These are phyloP conservation scores for Urocolius indicus DNA, from an alignment of 2,113 vertebrate genomes.

Conservation along the genomic window DNA sequence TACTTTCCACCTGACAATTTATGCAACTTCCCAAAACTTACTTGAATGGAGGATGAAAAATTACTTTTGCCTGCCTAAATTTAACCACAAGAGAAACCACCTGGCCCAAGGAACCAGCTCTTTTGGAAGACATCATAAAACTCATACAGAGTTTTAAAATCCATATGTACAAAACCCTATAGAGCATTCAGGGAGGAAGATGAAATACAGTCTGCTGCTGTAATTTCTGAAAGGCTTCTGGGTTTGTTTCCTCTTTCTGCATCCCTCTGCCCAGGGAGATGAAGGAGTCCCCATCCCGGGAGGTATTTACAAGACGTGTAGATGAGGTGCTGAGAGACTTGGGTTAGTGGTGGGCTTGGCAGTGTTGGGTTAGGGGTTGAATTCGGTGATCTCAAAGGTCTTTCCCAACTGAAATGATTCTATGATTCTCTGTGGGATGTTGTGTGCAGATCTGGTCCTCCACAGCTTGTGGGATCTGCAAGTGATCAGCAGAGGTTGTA, in stretches of 20 bases:
- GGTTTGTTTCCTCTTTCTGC: background rate
- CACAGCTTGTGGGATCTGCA: background rate
- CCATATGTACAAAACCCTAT: background rate
- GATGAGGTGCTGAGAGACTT: too few species aligned
- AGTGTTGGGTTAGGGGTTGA: too few species aligned
- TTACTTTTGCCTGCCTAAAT: background rate
- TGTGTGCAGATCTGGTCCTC: background rate
- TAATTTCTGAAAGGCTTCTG: background rate
- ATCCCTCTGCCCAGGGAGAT: too few species aligned
- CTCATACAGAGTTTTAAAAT: background rate
- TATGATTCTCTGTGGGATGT: background rate
- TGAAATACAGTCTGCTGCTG: background rate
- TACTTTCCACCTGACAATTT: background rate
- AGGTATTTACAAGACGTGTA: too few species aligned
- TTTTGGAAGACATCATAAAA: conserved; percentile 16
- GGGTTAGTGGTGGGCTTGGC: too few species aligned
- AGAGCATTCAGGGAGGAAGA: background rate
- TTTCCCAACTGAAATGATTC: too few species aligned
- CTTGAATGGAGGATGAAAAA: background rate
- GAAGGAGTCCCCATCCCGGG: too few species aligned
- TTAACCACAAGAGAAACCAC: background rate
- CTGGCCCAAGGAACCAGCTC: background rate
- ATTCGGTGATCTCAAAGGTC: too few species aligned
- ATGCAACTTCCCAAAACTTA: background rate
- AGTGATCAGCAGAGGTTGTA: background rate